Evolutionary conservation across 2,888 invertebrate species (phyloP).

Genomic region (Anarsia innoxiella): DNA sequence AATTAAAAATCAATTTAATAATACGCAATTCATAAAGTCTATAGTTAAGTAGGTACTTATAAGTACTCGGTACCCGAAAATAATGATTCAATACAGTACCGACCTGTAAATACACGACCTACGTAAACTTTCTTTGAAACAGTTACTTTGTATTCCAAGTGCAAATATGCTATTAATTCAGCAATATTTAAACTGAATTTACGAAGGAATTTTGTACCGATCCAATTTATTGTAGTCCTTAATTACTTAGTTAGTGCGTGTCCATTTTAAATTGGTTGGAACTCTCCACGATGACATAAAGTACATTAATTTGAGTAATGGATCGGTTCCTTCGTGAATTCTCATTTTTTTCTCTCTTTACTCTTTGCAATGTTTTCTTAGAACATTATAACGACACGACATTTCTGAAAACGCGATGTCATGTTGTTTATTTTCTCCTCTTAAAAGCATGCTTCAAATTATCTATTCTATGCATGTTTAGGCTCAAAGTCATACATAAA

Average conservation of each 20-base stretch:
- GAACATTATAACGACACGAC: constrained; percentile 36
- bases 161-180: background rate
- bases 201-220: constrained; percentile 4
- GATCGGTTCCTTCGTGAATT: constrained; percentile 21
- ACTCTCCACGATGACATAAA: too few relatives aligned
- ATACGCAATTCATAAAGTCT: too few relatives aligned
- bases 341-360: constrained; percentile 31
- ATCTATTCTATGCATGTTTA: constrained; percentile 38
- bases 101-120: too few relatives aligned
- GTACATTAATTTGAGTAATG: too few relatives aligned
- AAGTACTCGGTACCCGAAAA: too few relatives aligned
- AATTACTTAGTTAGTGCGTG: background rate
- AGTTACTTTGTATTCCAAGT: background rate
- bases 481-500: constrained; percentile 26
- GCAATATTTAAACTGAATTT: constrained; percentile 4
- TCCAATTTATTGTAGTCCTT: too few relatives aligned
- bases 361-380: constrained; percentile 75
- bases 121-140: too few relatives aligned
- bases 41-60: too few relatives aligned
- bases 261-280: background rate
- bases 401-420: constrained; percentile 36
- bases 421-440: constrained; percentile 36
- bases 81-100: too few relatives aligned
- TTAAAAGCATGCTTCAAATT: constrained; percentile 45
- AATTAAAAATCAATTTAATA: too few relatives aligned